Percentiles rank a stretch among this genome's conserved stretches.
These are phyloP conservation scores for Scolopax mira DNA, from an alignment of 2,113 vertebrate species.

Conservation along the genomic window DNA sequence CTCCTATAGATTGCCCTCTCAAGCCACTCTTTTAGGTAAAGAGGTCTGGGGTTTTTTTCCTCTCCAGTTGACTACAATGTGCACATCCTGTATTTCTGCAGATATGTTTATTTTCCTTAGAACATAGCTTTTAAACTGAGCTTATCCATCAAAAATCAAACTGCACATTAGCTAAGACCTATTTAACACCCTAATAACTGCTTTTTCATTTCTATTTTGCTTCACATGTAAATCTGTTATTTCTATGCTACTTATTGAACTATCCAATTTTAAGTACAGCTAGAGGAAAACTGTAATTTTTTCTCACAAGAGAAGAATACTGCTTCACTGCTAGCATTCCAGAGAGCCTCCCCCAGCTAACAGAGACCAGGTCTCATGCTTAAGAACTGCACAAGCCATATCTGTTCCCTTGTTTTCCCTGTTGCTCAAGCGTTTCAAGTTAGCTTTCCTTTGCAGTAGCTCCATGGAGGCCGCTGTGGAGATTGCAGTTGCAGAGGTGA, in stretches of 20 bases:
- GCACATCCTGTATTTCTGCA: not conserved
- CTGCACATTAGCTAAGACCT: not conserved
- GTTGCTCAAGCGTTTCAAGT: not conserved
- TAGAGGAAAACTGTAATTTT: not conserved
- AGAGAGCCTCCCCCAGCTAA: not conserved
- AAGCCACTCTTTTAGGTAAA: not conserved
- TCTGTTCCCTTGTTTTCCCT: not conserved
- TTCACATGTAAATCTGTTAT: not conserved
- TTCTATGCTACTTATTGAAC: not conserved
- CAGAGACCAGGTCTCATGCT: not conserved
- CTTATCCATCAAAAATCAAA: not conserved
- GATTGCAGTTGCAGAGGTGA: not conserved
- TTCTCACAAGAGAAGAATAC: not conserved
- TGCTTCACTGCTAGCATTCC: not conserved
- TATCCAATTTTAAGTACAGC: not conserved
- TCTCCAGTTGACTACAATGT: not conserved
- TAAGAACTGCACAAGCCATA: not conserved
- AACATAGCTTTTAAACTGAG: not conserved
- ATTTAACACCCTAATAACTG: not conserved
- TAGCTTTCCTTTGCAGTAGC: not conserved
- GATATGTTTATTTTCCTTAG: not conserved
- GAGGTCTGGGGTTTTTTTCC: not conserved
- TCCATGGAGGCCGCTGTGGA: not conserved
- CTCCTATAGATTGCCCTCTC: not conserved
- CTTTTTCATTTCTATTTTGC: not conserved